These are phyloP conservation scores for Chymomyza amoena DNA, from an alignment of 2,888 invertebrate species.

Conservation along the genomic window DNA sequence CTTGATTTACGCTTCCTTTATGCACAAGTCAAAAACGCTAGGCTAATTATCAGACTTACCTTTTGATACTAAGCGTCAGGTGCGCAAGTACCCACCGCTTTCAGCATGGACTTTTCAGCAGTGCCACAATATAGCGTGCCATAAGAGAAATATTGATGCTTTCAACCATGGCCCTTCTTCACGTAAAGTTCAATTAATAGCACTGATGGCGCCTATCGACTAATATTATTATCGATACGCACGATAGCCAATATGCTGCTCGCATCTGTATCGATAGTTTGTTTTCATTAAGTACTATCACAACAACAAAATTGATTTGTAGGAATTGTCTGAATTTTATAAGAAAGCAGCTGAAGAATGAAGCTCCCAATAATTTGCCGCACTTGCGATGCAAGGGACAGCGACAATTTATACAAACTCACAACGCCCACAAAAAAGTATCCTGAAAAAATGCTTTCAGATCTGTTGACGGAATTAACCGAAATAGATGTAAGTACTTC, in stretches of 20 bases:
- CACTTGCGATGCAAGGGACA: conserved; percentile 54
- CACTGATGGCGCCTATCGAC: neutral
- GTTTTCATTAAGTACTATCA: neutral
- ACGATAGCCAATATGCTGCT: neutral
- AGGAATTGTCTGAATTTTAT: neutral
- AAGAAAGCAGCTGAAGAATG: conserved; percentile 27
- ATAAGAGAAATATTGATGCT: too few relatives aligned
- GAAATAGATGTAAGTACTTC: conserved; percentile 46
- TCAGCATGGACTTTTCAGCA: too few relatives aligned
- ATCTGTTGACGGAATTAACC: conserved; percentile 52
- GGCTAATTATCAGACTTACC: too few relatives aligned
- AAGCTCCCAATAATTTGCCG: conserved; percentile 58
- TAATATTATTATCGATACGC: neutral
- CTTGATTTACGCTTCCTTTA: too few relatives aligned
- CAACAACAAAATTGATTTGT: neutral
- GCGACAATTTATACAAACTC: conserved; percentile 49
- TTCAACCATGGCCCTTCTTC: too few relatives aligned
- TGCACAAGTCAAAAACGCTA: too few relatives aligned
- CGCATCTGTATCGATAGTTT: neutral
- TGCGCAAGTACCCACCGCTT: too few relatives aligned
- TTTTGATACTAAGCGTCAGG: too few relatives aligned
- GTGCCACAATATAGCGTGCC: too few relatives aligned
- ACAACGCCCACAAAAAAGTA: conserved; percentile 51
- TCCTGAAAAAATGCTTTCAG: conserved; percentile 54
- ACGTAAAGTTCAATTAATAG: neutral